These are phyloP conservation scores for Caenorhabditis drosophilae DNA, from an alignment of 2,888 invertebrate genomes.

Conservation along the genomic window DNA sequence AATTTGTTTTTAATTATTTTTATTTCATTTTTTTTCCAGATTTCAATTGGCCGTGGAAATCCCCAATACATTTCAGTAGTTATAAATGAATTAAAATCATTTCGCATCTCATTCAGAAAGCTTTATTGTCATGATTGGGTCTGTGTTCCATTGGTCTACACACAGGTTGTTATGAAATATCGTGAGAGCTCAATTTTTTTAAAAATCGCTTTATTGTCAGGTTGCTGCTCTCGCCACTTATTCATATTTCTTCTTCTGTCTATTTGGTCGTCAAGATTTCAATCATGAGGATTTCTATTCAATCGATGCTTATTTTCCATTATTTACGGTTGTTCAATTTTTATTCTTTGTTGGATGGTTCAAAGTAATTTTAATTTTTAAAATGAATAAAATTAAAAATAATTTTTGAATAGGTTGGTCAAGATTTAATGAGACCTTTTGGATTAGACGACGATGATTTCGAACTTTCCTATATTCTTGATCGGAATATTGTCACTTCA, in stretches of 20 bases:
- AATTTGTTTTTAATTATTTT: too few relatives aligned
- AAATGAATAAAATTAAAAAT: neutral
- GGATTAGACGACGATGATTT: slow-evolving; percentile 57
- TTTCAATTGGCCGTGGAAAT: slow-evolving; percentile 26
- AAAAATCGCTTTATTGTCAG: neutral
- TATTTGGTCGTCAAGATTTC: slow-evolving; percentile 69
- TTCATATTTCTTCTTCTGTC: slow-evolving; percentile 69
- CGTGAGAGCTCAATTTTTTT: neutral
- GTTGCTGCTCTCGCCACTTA: slow-evolving; percentile 70
- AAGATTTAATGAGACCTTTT: slow-evolving; percentile 58
- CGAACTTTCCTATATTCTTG: slow-evolving; percentile 52
- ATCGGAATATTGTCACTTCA: slow-evolving; percentile 49
- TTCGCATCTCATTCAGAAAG: slow-evolving; percentile 38
- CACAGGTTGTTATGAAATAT: slow-evolving; percentile 44
- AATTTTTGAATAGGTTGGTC: slow-evolving; percentile 47
- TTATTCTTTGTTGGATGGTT: slow-evolving; percentile 60
- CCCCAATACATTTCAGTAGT: slow-evolving; percentile 31
- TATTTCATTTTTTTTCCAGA: too few relatives aligned
- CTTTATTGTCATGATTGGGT: slow-evolving; percentile 60
- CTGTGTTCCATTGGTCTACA: slow-evolving; percentile 58
- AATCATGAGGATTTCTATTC: slow-evolving; percentile 23
- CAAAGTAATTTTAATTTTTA: slow-evolving; percentile 32
- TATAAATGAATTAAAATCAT: slow-evolving; percentile 42
- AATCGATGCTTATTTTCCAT: slow-evolving; percentile 47
- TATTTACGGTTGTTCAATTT: slow-evolving; percentile 57